These are phyloP conservation scores for Dendrophyllia cribrosa DNA, from an alignment of 64 coral and sea anemone species.

Conservation along the genomic window DNA sequence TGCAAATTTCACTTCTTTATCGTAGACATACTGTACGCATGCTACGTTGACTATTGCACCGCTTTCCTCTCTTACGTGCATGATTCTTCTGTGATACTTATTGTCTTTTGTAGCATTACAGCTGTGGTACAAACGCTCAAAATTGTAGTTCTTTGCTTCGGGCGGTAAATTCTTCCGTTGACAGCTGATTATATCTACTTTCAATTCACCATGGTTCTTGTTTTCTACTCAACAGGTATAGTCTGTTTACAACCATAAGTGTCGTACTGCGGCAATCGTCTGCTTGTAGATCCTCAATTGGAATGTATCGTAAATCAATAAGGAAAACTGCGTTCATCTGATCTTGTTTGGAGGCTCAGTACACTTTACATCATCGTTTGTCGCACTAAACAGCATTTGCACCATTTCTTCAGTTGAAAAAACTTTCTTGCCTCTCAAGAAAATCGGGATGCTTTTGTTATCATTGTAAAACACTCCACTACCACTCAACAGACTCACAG, in stretches of 20 bases:
- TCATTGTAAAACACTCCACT: no score
- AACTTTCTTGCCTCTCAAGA: neutral
- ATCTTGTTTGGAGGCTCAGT: neutral
- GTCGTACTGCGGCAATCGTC: conserved; percentile 19
- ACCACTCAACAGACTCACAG: no score
- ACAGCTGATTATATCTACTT: neutral
- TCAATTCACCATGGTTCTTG: neutral
- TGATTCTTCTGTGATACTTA: conserved; percentile 19
- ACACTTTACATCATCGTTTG: conserved; percentile 6
- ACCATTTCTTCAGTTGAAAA: conserved; percentile 18
- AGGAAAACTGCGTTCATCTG: conserved; percentile 24
- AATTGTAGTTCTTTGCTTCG: neutral
- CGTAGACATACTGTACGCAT: neutral
- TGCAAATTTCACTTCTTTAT: conserved; percentile 17
- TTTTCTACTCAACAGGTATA: neutral
- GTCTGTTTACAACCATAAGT: conserved; percentile 7
- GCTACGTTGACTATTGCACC: conserved; percentile 13
- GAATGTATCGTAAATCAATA: conserved; percentile 14
- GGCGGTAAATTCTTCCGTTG: no score
- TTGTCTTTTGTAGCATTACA: conserved; percentile 13
- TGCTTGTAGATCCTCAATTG: neutral
- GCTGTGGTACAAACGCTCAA: conserved; percentile 8
- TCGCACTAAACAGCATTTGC: neutral
- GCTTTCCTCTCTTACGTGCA: conserved; percentile 3
- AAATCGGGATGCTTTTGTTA: neutral